A percentile compares a stretch with the other conserved stretches of the same genome.
Conservation (phyloP, 1,140 invertebrate species). For the Rhagoletis zephyria region DNA sequence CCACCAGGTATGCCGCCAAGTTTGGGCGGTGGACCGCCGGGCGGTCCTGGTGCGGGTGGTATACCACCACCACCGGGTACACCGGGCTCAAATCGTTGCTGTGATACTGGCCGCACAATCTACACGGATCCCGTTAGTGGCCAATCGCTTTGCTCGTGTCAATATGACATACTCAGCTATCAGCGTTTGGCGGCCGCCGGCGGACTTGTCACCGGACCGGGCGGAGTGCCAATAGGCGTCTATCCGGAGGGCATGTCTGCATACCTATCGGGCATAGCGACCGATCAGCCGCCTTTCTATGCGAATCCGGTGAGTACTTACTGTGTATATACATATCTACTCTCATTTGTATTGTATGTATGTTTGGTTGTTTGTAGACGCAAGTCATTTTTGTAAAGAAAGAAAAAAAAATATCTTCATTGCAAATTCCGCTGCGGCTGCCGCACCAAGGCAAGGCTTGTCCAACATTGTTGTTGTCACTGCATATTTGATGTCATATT, state of each 20-base stretch:
- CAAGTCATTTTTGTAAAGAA: no score
- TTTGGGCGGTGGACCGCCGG: slow-evolving; percentile 61
- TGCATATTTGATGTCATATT: slow-evolving; percentile 49
- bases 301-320: slow-evolving; percentile 82
- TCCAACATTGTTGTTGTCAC: neutral
- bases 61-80: slow-evolving; percentile 64
- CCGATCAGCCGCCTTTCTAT: slow-evolving; percentile 87
- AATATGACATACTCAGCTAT: slow-evolving; percentile 87
- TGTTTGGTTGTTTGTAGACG: neutral
- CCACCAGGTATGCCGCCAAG: slow-evolving; percentile 63
- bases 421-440: no score
- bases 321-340: neutral
- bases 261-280: slow-evolving; percentile 85
- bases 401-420: no score
- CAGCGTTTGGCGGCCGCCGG: slow-evolving; percentile 83
- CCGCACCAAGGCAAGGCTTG: no score
- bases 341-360: neutral
- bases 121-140: slow-evolving; percentile 93
- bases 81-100: slow-evolving; percentile 80
- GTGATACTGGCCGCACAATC: slow-evolving; percentile 91
- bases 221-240: slow-evolving; percentile 79
- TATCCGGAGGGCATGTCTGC: slow-evolving; percentile 83
- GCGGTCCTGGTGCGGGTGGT: slow-evolving; percentile 61
- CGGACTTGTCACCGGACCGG: slow-evolving; percentile 74
- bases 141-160: slow-evolving; percentile 93